Base-by-base conservation (phyloP, 2,888 invertebrate genomes). In the Rotaria sp. region DNA sequence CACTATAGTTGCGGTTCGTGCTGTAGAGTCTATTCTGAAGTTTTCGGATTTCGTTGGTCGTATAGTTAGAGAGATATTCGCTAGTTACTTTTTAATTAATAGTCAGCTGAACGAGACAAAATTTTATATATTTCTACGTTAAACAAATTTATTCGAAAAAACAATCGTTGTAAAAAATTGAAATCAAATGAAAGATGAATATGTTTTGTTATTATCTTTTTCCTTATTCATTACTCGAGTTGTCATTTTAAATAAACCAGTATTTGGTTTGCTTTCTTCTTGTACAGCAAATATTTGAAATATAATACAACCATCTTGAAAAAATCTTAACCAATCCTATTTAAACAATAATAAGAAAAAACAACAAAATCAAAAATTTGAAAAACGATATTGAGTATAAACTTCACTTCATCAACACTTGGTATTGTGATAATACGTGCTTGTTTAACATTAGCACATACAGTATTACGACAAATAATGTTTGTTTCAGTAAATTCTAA, bases 201-300 rank as follows among this genome's bases (percentile, higher is more conserved):
- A n/a, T n/a, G n/a, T n/a, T n/a, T n/a, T n/a, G n/a, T n/a, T n/a
- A n/a, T 24, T 26, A 13, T 35, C 24, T 30, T 80, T 18, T 41
- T 7, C 48, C 21, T n/a, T 50, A 13, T 50, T 24, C 11, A 80
- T 85, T 35, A 88, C 90, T 91, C 89, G 90, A 15, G 91, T 91
- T 38, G 90, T 89, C 86, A 91, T 89, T 86, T 90, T 90, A 52
- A 89, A 86, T 11, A 91, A 89, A 86, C 90, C 90, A 24, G 89
- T 88, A 86, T 91, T 90, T 21, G 89, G 88, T 18, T 88, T 86
- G 0, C 88, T 87, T 86, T 91, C 91, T 84, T 91, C 91, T 87
- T 91, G 91, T n/a, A 89, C 88, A 1, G 90, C 91, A 87, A 90
- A 91, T 8, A 91, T 88, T 85, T 89, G 87, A 88, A 91, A 90